Evolutionary conservation across 2,113 vertebrate species (phyloP), one percentile per base, ranked within the genome.

Genomic region (Colinus virginianus): DNA sequence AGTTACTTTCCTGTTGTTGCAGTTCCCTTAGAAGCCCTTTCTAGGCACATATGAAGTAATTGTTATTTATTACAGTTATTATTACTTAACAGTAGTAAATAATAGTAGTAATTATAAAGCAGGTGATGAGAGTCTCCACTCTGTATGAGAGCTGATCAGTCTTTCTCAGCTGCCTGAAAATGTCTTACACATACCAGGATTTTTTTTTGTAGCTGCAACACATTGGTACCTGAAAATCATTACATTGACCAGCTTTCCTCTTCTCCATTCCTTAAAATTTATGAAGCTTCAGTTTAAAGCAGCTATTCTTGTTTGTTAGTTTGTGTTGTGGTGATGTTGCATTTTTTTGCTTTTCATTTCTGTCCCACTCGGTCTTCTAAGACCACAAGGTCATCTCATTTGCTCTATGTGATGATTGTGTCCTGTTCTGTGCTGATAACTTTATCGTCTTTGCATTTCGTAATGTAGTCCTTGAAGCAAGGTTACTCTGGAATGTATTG

Each of bases 271-370:
- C 42, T 63, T 84, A 40, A 22, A 42, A 18, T 1, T 71, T 45
- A 56, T 9, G 40, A 88, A 55, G 8, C 4, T 88, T 34, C 25
- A 51, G 9, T 63, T 81, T 64, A 78, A 87, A 84, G 58, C 17
- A 64, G 38, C 40, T 13, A 40, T 74, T 72, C 21, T 74, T 56
- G 40, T 25, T 25, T 40, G 18, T 78, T 56, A 34, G 11, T 49
- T 78, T 81, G 10, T 49, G 38, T 72, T 82, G 40, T 51, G 30
- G 11, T 22, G 8, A 9, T 36, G 30, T 69, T 75, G 40, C 28
- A 25, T 20, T 68, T 87, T 87, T 30, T 15, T 93, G 48, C 67
- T 90, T 82, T 84, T 72, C 34, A n/a, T 80, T 78, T 66, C 69
- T 36, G 45, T 74, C 34, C 18, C 40, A 0, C 55, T 80, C 30